Evolutionary conservation across 1,140 invertebrate species (phyloP).

Genomic region (Babylonia areolata): DNA sequence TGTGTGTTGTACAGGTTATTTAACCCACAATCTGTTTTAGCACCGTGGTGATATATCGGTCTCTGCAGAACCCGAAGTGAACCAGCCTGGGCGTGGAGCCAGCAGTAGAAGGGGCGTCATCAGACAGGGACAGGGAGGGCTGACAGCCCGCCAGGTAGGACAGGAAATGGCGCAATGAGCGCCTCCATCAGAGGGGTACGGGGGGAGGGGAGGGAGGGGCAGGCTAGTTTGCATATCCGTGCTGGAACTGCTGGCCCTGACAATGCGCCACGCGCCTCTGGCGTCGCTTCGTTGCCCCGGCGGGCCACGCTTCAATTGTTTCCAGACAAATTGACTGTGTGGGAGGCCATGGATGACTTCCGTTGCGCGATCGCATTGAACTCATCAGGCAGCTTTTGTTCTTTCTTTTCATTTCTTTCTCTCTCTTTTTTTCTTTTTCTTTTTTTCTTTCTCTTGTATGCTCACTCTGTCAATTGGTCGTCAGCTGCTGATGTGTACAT

Average conservation of each 20-base stretch:
- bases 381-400: no score
- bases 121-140: no score
- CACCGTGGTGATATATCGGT: no score
- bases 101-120: no score
- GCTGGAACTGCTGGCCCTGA: not conserved
- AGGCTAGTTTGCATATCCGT: slow-evolving; percentile 7
- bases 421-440: not conserved
- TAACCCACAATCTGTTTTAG: no score
- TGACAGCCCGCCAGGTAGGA: not conserved
- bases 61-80: no score
- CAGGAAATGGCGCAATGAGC: slow-evolving; percentile 13
- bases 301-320: not conserved
- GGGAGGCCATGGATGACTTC: not conserved
- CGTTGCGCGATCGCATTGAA: not conserved
- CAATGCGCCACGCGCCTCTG: not conserved
- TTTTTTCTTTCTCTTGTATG: not conserved
- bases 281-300: not conserved
- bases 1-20: no score
- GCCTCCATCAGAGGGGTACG: not conserved
- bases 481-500: no score
- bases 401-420: not conserved
- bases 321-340: not conserved
- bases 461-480: not conserved
- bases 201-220: no score
- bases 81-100: no score